Evolutionary conservation across 2,113 vertebrate species (phyloP).

Genomic region (Brienomyrus brachyistius): DNA sequence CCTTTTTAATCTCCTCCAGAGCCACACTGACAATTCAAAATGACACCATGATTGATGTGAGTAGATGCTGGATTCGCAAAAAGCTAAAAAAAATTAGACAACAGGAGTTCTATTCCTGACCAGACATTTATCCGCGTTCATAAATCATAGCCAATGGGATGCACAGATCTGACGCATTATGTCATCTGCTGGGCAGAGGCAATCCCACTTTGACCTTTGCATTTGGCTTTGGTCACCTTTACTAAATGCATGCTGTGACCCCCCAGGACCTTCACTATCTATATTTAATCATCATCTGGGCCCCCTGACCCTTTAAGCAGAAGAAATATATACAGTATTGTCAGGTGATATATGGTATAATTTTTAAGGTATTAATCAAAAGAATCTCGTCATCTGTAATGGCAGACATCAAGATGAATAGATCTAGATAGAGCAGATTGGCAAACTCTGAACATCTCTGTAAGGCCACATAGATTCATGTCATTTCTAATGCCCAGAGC

Average conservation of each 20-base stretch:
- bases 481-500: constrained; percentile 39
- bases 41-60: constrained; percentile 69
- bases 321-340: constrained; percentile 7
- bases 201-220: constrained; percentile 66
- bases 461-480: constrained; percentile 20
- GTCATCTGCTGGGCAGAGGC: constrained; percentile 47
- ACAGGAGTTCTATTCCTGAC: constrained; percentile 65
- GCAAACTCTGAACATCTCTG: background rate
- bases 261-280: constrained; percentile 51
- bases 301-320: constrained; percentile 29
- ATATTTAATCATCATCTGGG: constrained; percentile 56
- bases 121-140: constrained; percentile 55
- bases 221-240: constrained; percentile 56
- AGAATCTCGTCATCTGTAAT: constrained; percentile 7
- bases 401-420: background rate
- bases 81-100: constrained; percentile 62
- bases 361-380: constrained; percentile 25
- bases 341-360: constrained; percentile 14
- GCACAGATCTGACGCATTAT: constrained; percentile 53
- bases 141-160: constrained; percentile 66
- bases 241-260: constrained; percentile 57
- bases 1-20: constrained; percentile 60
- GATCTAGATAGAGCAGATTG: constrained; percentile 16
- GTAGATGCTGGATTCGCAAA: constrained; percentile 62
- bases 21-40: constrained; percentile 53